These are phyloP conservation scores for Myotis yumanensis DNA, from an alignment of 2,113 vertebrate species.

Conservation along the genomic window DNA sequence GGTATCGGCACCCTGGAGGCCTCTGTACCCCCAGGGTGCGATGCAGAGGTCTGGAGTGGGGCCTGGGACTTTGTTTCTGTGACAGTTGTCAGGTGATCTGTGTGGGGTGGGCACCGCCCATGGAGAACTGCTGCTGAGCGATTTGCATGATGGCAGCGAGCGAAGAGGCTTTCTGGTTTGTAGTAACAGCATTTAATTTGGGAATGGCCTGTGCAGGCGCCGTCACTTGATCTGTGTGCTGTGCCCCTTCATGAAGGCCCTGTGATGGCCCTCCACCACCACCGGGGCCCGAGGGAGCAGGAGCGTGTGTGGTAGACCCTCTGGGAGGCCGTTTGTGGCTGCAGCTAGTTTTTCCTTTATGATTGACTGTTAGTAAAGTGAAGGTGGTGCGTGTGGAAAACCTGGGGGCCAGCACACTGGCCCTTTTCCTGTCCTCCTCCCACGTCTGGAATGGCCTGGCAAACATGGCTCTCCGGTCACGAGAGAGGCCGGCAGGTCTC, in stretches of 20 bases:
- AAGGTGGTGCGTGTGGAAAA: not conserved
- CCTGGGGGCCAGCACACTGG: not conserved
- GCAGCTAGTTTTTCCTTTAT: not conserved
- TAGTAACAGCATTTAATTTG: not conserved
- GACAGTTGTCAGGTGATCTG: not conserved
- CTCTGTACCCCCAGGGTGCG: not conserved
- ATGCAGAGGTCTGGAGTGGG: not conserved
- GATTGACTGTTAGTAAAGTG: not conserved
- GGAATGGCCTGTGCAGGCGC: not conserved
- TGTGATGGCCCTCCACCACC: not conserved
- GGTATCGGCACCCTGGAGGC: no score
- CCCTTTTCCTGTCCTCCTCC: not conserved
- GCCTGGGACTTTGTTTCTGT: not conserved
- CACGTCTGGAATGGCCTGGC: not conserved
- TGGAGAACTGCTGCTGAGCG: not conserved
- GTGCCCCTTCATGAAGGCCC: not conserved
- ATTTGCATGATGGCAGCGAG: rapidly evolving
- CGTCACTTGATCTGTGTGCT: rapidly evolving
- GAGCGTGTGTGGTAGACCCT: not conserved
- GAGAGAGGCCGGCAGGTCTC: not conserved
- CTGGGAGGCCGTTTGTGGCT: not conserved
- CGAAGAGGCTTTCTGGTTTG: not conserved
- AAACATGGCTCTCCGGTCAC: not conserved
- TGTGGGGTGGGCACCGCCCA: not conserved
- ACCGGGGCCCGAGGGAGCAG: no score